Percentiles rank a stretch among this genome's conserved stretches.
These are phyloP conservation scores for Trichomalopsis sarcophagae DNA, from an alignment of 1,140 invertebrate genomes.

Conservation along the genomic window DNA sequence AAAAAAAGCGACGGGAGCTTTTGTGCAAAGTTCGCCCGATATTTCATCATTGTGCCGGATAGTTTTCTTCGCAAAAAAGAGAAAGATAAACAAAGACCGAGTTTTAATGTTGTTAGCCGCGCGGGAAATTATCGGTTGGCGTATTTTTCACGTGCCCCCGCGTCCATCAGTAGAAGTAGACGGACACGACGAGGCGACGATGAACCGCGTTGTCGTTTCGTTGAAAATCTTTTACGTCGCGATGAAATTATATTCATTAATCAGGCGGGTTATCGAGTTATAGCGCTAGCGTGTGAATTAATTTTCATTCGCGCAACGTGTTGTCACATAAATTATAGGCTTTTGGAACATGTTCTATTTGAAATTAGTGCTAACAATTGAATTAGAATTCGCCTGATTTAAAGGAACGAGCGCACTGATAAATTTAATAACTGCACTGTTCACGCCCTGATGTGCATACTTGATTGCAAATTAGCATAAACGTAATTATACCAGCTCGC, in stretches of 20 bases:
- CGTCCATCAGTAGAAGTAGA: no score
- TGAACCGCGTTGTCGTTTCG: background rate
- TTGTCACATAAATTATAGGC: background rate
- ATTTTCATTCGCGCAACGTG: background rate
- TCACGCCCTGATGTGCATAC: constrained; percentile 19
- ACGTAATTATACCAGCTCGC: constrained; percentile 25
- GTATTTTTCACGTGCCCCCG: no score
- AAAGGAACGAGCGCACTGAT: constrained; percentile 26
- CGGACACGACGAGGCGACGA: background rate
- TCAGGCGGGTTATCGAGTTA: background rate
- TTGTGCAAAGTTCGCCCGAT: background rate
- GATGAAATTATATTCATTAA: constrained; percentile 1
- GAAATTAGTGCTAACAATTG: background rate
- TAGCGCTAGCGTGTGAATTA: background rate
- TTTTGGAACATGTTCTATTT: constrained; percentile 8
- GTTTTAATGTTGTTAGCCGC: background rate
- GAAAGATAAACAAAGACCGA: background rate
- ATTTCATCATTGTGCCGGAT: background rate
- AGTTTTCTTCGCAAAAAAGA: background rate
- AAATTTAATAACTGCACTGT: constrained; percentile 32
- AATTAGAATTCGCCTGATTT: background rate
- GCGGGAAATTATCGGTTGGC: no score
- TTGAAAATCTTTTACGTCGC: background rate
- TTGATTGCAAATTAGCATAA: constrained; percentile 44
- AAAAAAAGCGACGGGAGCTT: background rate